Evolutionary conservation across 2,113 vertebrate species (phyloP), one percentile per base, ranked within the genome.

Genomic region (Amphiprion ocellaris): DNA sequence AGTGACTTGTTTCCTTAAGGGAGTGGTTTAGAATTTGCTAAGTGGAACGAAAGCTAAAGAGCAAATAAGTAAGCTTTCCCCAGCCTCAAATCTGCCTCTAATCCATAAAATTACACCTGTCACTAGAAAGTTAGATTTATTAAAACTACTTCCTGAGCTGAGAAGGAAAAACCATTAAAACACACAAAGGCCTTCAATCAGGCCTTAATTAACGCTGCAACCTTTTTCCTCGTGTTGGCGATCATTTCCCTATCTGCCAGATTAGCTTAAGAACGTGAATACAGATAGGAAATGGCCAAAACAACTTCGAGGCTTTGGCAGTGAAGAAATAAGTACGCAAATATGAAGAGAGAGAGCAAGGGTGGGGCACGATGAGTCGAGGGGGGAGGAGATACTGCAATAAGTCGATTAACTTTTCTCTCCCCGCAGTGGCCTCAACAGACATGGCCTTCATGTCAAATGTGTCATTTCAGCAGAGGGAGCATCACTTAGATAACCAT

Each of bases 71-170:
- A 69, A 86, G 84, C 82, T 83, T 82, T 81, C 61, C 75, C 60
- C 50, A 81, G 83, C 74, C 66, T 69, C 54, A 76, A 90, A 87
- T 86, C 83, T 77, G 87, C 91, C 82, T 90, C 85, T 94, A 95
- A 94, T 94, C 95, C 88, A n/a, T 92, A 93, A 96, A 96, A 96
- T 95, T 94, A 95, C 94, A 96, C 94, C 95, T 95, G 96, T 95
- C 94, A 95, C 93, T 94, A 91, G 49, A 90, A 90, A 93, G 89
- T 93, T 91, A 91, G 84, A 93, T 94, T 94, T 94, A 96, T 95
- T 94, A 96, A 92, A 78, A 74, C 83, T 78, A 85, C 82, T 93
- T 95, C 86, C 92, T 93, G 92, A 95, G 93, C 93, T 92, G 62
- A 81, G 86, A 87, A 92, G 92, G 83, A 86, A 92, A 94, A 93